A percentile compares a stretch with the other conserved stretches of the same genome.
Evolutionary conservation across 1,140 invertebrate genomes (phyloP).

Genomic region (Lepidotrigona ventralis): DNA sequence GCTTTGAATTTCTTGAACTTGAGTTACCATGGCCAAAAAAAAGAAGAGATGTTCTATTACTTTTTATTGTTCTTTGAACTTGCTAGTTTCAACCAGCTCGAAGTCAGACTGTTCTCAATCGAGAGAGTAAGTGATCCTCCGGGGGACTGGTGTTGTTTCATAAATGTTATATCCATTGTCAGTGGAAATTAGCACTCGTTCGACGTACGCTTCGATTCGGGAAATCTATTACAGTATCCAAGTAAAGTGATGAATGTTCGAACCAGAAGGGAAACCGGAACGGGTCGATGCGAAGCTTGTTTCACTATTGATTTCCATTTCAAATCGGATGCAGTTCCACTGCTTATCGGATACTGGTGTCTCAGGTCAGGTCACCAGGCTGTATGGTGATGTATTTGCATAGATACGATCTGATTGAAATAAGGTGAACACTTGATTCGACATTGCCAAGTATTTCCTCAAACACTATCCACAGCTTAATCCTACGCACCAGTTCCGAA

Average conservation of each 20-base stretch:
- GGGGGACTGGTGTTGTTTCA: neutral
- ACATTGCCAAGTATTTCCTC: conserved; percentile 49
- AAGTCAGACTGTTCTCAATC: neutral
- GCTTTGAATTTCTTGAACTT: no score
- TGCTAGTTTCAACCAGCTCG: no score
- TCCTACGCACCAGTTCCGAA: neutral
- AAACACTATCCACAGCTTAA: neutral
- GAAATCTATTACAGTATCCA: conserved; percentile 56
- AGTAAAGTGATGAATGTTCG: conserved; percentile 60
- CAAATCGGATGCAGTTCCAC: conserved; percentile 59
- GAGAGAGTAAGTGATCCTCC: neutral
- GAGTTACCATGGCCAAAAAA: no score
- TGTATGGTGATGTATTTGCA: conserved; percentile 48
- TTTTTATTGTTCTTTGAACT: no score
- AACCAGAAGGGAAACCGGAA: conserved; percentile 44
- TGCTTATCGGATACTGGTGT: conserved; percentile 63
- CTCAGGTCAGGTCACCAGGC: conserved; percentile 47
- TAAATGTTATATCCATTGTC: neutral
- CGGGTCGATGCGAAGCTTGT: conserved; percentile 56
- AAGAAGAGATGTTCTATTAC: no score
- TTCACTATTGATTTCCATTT: conserved; percentile 66
- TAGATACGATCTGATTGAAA: conserved; percentile 57
- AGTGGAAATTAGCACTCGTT: conserved; percentile 8
- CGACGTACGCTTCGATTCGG: conserved; percentile 15
- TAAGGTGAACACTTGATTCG: conserved; percentile 55